phyloP scores from a whole-genome alignment of 2,888 invertebrate species.

The Cryptus viduatorius region DNA sequence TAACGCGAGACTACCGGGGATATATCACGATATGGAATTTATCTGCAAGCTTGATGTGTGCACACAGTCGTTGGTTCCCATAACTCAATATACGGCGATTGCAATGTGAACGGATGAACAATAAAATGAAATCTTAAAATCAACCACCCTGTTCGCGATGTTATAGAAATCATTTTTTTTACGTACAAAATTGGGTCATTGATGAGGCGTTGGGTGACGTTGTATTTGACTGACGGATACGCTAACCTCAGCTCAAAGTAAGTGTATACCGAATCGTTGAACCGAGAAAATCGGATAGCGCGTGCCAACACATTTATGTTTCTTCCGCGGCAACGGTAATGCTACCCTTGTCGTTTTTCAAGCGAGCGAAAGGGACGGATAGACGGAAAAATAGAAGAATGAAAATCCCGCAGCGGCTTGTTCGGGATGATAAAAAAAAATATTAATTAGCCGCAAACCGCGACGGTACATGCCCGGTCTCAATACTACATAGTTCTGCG shows the following conservation, averaged over 20 bases:
- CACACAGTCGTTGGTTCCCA: neutral
- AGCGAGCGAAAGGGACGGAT: conserved; percentile 6
- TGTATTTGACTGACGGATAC: neutral
- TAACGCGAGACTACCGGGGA: conserved; percentile 16
- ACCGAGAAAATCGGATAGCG: conserved; percentile 29
- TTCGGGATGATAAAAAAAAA: conserved; percentile 68
- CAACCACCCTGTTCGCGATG: too few relatives aligned
- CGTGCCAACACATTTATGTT: conserved; percentile 36
- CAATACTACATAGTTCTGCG: conserved; percentile 41
- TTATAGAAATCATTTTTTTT: too few relatives aligned
- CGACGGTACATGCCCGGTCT: conserved; percentile 47
- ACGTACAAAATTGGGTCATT: neutral
- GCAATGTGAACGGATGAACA: neutral
- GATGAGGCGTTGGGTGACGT: neutral
- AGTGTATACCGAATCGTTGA: conserved; percentile 23
- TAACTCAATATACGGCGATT: neutral
- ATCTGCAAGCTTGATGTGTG: conserved; percentile 26
- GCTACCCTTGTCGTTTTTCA: neutral
- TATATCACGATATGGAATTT: conserved; percentile 42
- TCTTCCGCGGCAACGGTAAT: neutral
- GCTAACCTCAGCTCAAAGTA: conserved; percentile 6
- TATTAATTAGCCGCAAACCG: conserved; percentile 74
- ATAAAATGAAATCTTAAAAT: neutral
- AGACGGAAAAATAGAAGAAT: conserved; percentile 29
- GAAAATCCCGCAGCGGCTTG: conserved; percentile 13